phyloP scores from a whole-genome alignment of 2,888 invertebrate genomes.

The Polyommatus iphigenia region DNA sequence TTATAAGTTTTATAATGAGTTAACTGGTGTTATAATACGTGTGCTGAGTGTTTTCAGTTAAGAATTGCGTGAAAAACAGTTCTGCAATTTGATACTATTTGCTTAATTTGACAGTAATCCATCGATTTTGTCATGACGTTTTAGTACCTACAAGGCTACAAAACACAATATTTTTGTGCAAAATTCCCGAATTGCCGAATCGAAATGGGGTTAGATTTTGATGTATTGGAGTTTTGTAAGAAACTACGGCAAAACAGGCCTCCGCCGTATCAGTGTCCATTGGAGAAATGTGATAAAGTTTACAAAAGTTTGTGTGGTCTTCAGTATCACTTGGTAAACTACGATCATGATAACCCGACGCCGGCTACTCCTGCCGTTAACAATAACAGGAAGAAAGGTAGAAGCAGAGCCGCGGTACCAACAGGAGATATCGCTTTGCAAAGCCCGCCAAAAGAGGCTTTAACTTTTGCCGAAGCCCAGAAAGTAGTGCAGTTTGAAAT shows the following conservation, averaged over 20 bases:
- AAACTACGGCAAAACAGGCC: slow-evolving; percentile 89
- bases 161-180: slow-evolving; percentile 22
- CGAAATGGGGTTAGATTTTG: slow-evolving; percentile 90
- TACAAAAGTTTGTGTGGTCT: slow-evolving; percentile 93
- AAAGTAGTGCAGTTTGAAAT: slow-evolving; percentile 92
- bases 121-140: slow-evolving; percentile 16
- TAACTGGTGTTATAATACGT: neutral
- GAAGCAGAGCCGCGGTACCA: slow-evolving; percentile 79
- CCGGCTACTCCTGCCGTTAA: slow-evolving; percentile 82
- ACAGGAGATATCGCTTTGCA: slow-evolving; percentile 78
- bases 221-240: slow-evolving; percentile 91
- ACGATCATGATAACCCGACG: slow-evolving; percentile 89
- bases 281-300: slow-evolving; percentile 90
- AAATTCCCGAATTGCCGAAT: slow-evolving; percentile 32
- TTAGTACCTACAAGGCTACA: no score
- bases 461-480: slow-evolving; percentile 91
- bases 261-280: slow-evolving; percentile 93
- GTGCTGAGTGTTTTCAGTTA: neutral
- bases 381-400: slow-evolving; percentile 82
- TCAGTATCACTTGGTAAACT: slow-evolving; percentile 91
- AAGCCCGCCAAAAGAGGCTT: slow-evolving; percentile 82
- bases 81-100: neutral
- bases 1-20: neutral
- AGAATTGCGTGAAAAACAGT: neutral
- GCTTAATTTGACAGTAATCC: neutral